Base-by-base conservation (phyloP, 92 coral and sea anemone genomes). In the Phenganax subtilis region DNA sequence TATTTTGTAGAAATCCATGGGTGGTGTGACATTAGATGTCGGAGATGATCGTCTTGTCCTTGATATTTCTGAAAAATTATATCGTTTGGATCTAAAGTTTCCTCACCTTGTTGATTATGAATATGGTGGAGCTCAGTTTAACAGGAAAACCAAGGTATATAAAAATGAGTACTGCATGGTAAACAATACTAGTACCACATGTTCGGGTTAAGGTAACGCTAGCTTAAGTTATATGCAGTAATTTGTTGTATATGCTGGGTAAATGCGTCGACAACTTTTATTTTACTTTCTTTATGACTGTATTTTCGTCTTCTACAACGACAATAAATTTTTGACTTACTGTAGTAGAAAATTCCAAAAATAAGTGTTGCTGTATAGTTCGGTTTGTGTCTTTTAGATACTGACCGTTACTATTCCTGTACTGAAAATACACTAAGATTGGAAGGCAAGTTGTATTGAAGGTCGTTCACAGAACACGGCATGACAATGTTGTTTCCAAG, bases 101-200 rank as follows among this genome's bases (percentile, higher is more conserved):
- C 91, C 91, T 7, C 84, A 82, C 81, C 85, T 84, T 75, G 97
- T 94, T 1, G 87, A 94, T 82, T 87, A 84, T 53, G 92, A 88
- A 25, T 55, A 82, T 10, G 91, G 98, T 80, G 97, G 92, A 10
- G 98, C 98, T 47, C 98, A 94, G 87, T 94, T 83, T 75, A 94
- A 94, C 86, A 91, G 88, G 85, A 90, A 90, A 84, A 88, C 90
- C 8, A 94, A 94, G 90, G 98, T 94, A 77, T 15, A 44, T 68
- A 7, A 14, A 28, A 10, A 3, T 68, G 14, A 7, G 3, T 7
- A n/a, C 6, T 10, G n/a, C 12, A 3, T 9, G 54, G 8, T 28
- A 59, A 3, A 59, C 17, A 12, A 27, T 59, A 15, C 3, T 10
- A 59, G 17, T 59, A 4, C 17, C 4, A 4, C 7, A 12, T 16